Evolutionary conservation across 2,888 invertebrate species (phyloP), one percentile per base, ranked within the genome.

Genomic region (Seira sanloemensis): DNA sequence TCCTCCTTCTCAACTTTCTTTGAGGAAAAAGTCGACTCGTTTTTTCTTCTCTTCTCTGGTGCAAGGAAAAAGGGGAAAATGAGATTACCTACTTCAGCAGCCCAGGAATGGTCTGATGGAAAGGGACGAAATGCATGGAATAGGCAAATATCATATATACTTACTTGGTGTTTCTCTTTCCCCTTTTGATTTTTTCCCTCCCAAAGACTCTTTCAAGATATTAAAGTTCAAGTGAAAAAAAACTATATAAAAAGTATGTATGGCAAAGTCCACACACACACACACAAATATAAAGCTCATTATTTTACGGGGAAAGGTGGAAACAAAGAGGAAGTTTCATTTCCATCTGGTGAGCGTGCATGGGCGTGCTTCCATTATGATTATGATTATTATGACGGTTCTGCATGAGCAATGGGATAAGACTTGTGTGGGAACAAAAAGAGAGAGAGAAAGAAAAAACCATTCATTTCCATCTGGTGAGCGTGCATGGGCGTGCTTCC

Each of bases 321-420:
- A 62, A 46, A 71, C 23, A 78, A 71, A n/a, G n/a, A 71, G 78
- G 78, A 78, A 78, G 78, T 78, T 78, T 71, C 78, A 27, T 78
- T 71, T 78, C 69, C 78, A 71, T 78, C 58, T 78, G 58, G 37
- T 37, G 37, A 37, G 37, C 37, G 37, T 37, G 37, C 37, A 37
- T 37, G 37, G 37, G 37, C 37, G 37, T 58, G 78, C 78, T 71
- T 58, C 69, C 69, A 78, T 71, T 78, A 37, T 37, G 37, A 37
- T 37, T 37, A 37, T 37, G 37, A 37, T 37, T 37, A 78, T 78
- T 69, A 78, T 79, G 67, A 62, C 23, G 26, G 79, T 79, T 37
- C 25, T 79, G 73, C 66, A 78, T 73, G 79, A 69, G 27, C 26
- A 26, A 37, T 27, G 16, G 68, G 26, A 37, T 4, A 37, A 37